Percentiles rank a stretch among this genome's conserved stretches.
phyloP scores from a whole-genome alignment of 2,113 vertebrate genomes.

The Neotragus moschatus region DNA sequence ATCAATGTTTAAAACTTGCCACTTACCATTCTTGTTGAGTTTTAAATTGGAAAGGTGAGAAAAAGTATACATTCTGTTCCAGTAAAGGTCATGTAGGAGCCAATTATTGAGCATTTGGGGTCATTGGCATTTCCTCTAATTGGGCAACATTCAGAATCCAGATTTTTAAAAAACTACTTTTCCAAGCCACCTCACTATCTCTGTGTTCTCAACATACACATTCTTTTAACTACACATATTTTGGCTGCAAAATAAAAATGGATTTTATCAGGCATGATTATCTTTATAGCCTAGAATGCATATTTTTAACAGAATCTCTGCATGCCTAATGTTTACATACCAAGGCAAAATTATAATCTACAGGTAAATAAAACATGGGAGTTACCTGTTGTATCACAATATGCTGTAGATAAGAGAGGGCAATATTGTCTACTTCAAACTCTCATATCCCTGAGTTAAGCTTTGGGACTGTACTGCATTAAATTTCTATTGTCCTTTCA shows the following conservation, averaged over 20 bases:
- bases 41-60: not conserved
- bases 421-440: not conserved
- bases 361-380: not conserved
- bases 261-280: not conserved
- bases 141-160: not conserved
- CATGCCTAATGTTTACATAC: not conserved
- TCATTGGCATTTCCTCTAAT: not conserved
- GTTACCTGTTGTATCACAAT: not conserved
- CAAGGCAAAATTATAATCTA: not conserved
- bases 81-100: not conserved
- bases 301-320: not conserved
- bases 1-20: not conserved
- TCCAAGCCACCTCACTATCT: not conserved
- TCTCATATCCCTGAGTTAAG: not conserved
- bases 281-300: not conserved
- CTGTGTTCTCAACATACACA: not conserved
- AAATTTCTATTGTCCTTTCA: not conserved
- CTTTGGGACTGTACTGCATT: not conserved
- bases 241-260: not conserved
- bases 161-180: not conserved
- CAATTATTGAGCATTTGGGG: not conserved
- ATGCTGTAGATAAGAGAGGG: not conserved
- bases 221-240: not conserved
- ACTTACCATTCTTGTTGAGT: not conserved
- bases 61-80: not conserved